These are phyloP conservation scores for Copsychus sechellarum DNA, from an alignment of 2,113 vertebrate genomes.

Conservation along the genomic window DNA sequence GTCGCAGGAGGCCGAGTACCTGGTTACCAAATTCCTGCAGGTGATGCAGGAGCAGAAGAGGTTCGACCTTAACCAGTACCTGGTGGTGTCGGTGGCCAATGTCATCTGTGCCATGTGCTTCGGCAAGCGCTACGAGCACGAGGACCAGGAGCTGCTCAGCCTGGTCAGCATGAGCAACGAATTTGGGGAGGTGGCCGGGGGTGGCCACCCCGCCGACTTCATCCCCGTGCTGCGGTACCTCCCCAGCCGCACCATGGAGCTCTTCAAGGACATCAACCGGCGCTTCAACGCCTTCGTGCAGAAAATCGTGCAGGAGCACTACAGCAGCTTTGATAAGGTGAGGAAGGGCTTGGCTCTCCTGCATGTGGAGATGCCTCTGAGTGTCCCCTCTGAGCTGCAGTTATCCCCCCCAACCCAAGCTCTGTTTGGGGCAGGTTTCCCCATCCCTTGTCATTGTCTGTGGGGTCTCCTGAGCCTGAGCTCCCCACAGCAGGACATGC, in stretches of 20 bases:
- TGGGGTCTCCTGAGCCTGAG: too few relatives aligned
- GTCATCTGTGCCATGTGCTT: conserved; percentile 90
- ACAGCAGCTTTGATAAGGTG: conserved; percentile 83
- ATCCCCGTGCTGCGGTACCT: conserved; percentile 79
- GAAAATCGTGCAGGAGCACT: conserved; percentile 83
- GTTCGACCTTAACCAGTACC: conserved; percentile 77
- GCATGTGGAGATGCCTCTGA: background rate
- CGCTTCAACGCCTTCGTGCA: conserved; percentile 73
- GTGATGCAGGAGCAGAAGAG: background rate
- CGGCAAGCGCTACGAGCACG: conserved; percentile 79
- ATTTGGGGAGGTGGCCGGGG: conserved; percentile 71
- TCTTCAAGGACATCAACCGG: conserved; percentile 77
- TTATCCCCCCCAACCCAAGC: fast-evolving
- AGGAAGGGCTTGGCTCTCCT: background rate
- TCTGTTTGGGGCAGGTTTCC: background rate
- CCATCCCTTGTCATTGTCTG: too few relatives aligned
- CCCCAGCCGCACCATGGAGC: conserved; percentile 76
- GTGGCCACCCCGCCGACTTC: conserved; percentile 78
- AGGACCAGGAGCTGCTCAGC: conserved; percentile 78
- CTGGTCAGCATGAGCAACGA: conserved; percentile 34
- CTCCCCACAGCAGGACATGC: too few relatives aligned
- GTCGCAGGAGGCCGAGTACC: conserved; percentile 76
- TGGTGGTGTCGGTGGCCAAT: conserved; percentile 83
- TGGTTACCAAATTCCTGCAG: conserved; percentile 72
- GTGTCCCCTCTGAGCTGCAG: background rate